Percentiles rank a stretch among this genome's conserved stretches.
phyloP scores from a whole-genome alignment of 2,888 invertebrate genomes.

The Xestoiulus laeticollis region DNA sequence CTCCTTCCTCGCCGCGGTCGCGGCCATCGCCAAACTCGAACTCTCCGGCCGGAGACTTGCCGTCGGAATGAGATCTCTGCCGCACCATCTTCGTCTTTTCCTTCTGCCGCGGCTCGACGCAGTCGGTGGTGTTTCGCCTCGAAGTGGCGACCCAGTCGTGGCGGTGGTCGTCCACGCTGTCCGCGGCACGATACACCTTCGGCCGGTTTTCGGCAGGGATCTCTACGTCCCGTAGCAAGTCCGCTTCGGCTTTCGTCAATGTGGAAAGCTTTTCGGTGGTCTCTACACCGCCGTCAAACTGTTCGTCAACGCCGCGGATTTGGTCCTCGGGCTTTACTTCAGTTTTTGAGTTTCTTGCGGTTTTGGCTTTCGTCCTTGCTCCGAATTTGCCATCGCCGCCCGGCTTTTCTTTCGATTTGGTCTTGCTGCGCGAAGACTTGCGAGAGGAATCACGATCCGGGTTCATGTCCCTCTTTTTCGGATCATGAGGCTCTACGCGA shows the following conservation, averaged over 20 bases:
- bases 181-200: neutral
- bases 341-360: too few species aligned
- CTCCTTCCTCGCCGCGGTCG: too few species aligned
- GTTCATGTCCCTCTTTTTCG: neutral
- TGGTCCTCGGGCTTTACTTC: too few species aligned
- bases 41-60: neutral
- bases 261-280: too few species aligned
- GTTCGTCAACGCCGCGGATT: too few species aligned
- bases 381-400: neutral
- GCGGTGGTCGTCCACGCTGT: neutral
- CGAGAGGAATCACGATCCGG: neutral
- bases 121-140: neutral
- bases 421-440: neutral
- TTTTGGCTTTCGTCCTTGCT: neutral
- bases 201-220: neutral
- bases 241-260: neutral
- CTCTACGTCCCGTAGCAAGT: neutral
- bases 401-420: neutral
- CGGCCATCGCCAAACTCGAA: neutral
- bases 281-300: too few species aligned
- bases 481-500: neutral
- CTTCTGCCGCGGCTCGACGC: neutral
- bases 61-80: constrained; percentile 36
- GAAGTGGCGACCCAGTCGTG: neutral
- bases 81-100: neutral